Conservation (phyloP, 2,888 invertebrate genomes). For the Camponotus fellah region DNA sequence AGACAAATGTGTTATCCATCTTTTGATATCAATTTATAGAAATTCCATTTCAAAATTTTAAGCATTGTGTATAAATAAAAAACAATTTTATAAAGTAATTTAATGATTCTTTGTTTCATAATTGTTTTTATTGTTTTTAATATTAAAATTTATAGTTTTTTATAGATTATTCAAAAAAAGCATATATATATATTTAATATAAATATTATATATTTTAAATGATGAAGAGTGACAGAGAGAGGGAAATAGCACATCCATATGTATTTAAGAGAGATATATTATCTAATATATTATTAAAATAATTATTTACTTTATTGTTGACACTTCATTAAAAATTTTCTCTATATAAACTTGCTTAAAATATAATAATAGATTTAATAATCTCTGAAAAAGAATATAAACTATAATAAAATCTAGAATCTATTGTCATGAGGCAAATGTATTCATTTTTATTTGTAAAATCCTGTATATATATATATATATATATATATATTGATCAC, state of each 20-base stretch:
- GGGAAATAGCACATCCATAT: slow-evolving; percentile 57
- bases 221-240: not conserved
- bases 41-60: not conserved
- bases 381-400: no score
- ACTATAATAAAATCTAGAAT: not conserved
- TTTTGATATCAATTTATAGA: slow-evolving; percentile 46
- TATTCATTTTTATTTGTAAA: slow-evolving; percentile 12
- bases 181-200: slow-evolving; percentile 50
- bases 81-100: not conserved
- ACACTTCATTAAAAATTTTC: slow-evolving; percentile 50
- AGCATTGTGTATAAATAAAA: not conserved
- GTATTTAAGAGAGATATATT: slow-evolving; percentile 35
- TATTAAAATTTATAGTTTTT: not conserved
- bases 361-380: slow-evolving; percentile 47
- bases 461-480: slow-evolving; percentile 17
- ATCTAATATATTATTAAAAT: slow-evolving; percentile 52
- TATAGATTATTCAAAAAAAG: not conserved
- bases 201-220: slow-evolving; percentile 52
- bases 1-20: slow-evolving; percentile 60
- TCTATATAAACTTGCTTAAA: slow-evolving; percentile 40
- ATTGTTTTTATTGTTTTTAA: not conserved
- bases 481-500: slow-evolving; percentile 37
- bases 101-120: not conserved
- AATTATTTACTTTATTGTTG: slow-evolving; percentile 44
- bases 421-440: slow-evolving; percentile 61